A percentile compares a stretch with the other conserved stretches of the same genome.
Conservation (phyloP, 2,888 invertebrate species). For the Hipparchia semele region DNA sequence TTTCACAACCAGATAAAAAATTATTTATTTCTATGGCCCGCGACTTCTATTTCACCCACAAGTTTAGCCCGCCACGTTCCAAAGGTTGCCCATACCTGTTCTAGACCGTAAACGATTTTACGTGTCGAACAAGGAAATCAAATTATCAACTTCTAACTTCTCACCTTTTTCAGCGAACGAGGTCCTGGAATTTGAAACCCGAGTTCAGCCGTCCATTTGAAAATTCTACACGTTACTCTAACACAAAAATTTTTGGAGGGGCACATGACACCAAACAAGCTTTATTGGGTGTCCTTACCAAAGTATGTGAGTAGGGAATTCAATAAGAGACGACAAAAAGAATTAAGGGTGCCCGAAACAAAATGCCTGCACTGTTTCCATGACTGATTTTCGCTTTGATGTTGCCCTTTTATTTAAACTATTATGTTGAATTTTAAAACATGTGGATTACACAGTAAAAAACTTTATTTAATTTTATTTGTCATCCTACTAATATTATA, state of each 20-base stretch:
- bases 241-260: slow-evolving; percentile 70
- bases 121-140: slow-evolving; percentile 80
- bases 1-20: too few species aligned
- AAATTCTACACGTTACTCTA: slow-evolving; percentile 70
- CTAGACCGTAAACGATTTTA: slow-evolving; percentile 78
- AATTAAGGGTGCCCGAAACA: slow-evolving; percentile 66
- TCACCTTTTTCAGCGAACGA: slow-evolving; percentile 68
- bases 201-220: slow-evolving; percentile 67
- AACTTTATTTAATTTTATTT: too few species aligned
- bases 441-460: too few species aligned
- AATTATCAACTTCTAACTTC: slow-evolving; percentile 80
- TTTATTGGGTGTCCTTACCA: slow-evolving; percentile 76
- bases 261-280: slow-evolving; percentile 70
- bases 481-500: not conserved
- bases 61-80: too few species aligned
- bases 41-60: too few species aligned
- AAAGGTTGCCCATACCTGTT: too few species aligned
- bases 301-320: slow-evolving; percentile 74
- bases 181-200: slow-evolving; percentile 67
- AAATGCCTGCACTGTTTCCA: slow-evolving; percentile 58
- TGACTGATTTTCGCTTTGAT: slow-evolving; percentile 56
- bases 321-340: slow-evolving; percentile 75
- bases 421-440: not conserved
- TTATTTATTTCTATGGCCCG: too few species aligned
- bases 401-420: slow-evolving; percentile 41